A percentile compares a stretch with the other conserved stretches of the same genome.
phyloP scores from a whole-genome alignment of 64 coral and sea anemone species.

The Catalaphyllia jardinei region DNA sequence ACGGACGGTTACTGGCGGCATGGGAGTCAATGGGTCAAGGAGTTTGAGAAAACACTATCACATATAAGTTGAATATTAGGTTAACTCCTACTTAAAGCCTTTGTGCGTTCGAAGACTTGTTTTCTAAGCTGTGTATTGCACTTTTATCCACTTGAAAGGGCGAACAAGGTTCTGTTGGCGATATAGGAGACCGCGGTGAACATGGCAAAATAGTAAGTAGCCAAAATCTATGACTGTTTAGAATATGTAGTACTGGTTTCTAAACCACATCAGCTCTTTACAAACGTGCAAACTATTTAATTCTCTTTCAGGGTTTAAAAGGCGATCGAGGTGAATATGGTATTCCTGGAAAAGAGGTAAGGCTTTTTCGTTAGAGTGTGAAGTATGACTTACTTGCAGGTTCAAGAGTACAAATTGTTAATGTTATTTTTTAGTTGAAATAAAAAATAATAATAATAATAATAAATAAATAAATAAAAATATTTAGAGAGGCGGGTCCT shows the following conservation, averaged over 20 bases:
- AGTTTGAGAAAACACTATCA: too few relatives aligned
- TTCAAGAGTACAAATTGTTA: too few relatives aligned
- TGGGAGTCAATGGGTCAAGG: too few relatives aligned
- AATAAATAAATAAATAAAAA: too few relatives aligned
- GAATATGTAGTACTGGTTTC: too few relatives aligned
- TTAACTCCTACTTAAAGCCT: too few relatives aligned
- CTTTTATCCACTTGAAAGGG: slow-evolving; percentile 17
- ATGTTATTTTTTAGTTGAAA: too few relatives aligned
- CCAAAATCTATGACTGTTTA: neutral
- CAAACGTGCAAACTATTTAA: neutral
- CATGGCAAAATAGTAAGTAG: slow-evolving; percentile 10
- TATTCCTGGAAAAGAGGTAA: slow-evolving; percentile 37
- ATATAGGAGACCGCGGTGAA: neutral
- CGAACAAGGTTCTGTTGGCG: slow-evolving; percentile 16
- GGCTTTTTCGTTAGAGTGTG: neutral
- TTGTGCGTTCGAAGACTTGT: neutral
- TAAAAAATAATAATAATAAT: too few relatives aligned
- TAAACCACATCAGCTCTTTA: neutral
- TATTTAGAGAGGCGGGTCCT: too few relatives aligned
- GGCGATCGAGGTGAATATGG: slow-evolving; percentile 35
- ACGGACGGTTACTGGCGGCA: too few relatives aligned
- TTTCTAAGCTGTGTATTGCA: neutral
- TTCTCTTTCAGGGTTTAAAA: slow-evolving; percentile 28
- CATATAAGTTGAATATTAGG: too few relatives aligned
- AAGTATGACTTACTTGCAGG: too few relatives aligned